Base-by-base conservation (phyloP, 2,797 vertebrate species). In the Eidolon dupreanum region DNA sequence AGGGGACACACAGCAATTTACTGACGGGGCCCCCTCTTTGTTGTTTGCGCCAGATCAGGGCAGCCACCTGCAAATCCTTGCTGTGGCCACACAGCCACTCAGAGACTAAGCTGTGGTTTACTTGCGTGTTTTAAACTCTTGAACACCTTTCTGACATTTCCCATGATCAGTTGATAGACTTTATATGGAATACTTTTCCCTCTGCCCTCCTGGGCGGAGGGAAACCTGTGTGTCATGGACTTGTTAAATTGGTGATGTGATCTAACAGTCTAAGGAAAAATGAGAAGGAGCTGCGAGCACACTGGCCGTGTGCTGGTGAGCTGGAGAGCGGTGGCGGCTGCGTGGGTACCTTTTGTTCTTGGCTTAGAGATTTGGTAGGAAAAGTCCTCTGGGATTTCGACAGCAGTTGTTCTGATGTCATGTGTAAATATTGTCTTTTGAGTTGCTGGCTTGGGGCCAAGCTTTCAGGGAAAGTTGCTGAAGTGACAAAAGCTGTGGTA, bases 331-430 rank as follows among this genome's bases (percentile, higher is more conserved):
- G 20, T 24, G 26, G 94, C 9, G 5, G n/a, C 68, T 5, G 6
- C 33, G 22, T 11, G 36, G 46, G 16, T 19, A 61, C 90, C 68
- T 41, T 82, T 10, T 68, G 71, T 78, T 61, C 70, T 57, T 71
- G 16, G 46, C 86, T 49, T 70, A 43, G 83, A 91, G 43, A 22
- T 68, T 73, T 31, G 36, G 38, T 75, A 70, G 46, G 68, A 78
- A 73, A 77, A 65, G 46, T 51, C 85, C 79, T 75, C 65, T 87
- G 86, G 65, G 79, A 93, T 94, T 89, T 90, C 66, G 9, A 49
- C 28, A 81, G 73, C 73, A 68, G 24, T 41, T 81, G 36, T 57
- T 92, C 70, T 89, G 74, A 46, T 66, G 59, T 87, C 83, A 4
- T 36, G 8, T 51, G 63, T 93, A 87, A 86, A 73, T 88, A 79